phyloP scores from a whole-genome alignment of 1,140 invertebrate genomes.

The Aphaenogaster floridana region DNA sequence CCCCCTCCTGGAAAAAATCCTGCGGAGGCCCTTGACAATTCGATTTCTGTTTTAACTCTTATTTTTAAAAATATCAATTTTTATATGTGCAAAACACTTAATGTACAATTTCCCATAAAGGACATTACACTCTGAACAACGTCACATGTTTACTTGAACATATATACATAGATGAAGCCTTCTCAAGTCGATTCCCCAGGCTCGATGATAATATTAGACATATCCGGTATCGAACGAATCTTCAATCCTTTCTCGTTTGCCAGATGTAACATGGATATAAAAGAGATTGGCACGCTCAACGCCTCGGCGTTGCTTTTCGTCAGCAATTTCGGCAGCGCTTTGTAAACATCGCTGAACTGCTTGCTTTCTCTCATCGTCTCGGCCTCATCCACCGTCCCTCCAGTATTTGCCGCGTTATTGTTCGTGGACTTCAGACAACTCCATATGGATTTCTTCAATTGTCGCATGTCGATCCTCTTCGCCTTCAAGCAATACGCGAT shows the following conservation, averaged over 20 bases:
- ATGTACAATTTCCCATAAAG: neutral
- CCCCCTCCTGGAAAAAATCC: too few species aligned
- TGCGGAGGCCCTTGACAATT: too few species aligned
- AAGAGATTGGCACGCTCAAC: slow-evolving; percentile 91
- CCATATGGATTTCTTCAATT: slow-evolving; percentile 92
- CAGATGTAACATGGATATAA: slow-evolving; percentile 92
- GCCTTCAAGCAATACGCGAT: slow-evolving; percentile 92
- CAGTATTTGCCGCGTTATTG: slow-evolving; percentile 61
- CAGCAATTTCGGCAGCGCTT: slow-evolving; percentile 88
- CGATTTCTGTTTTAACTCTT: neutral
- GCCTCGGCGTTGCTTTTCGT: slow-evolving; percentile 89
- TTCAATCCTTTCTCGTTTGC: slow-evolving; percentile 90
- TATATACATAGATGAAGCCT: neutral
- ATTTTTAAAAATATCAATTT: neutral
- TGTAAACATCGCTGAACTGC: slow-evolving; percentile 88
- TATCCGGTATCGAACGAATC: slow-evolving; percentile 66
- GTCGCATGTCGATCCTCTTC: slow-evolving; percentile 94
- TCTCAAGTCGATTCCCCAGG: slow-evolving; percentile 13
- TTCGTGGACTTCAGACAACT: slow-evolving; percentile 83
- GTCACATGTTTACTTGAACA: neutral
- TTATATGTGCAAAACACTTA: neutral
- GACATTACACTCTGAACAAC: neutral
- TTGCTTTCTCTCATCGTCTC: slow-evolving; percentile 64
- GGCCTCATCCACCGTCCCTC: slow-evolving; percentile 75
- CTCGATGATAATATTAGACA: slow-evolving; percentile 74